A percentile compares a stretch with the other conserved stretches of the same genome.
These are phyloP conservation scores for Triplophysa rosa DNA, from an alignment of 2,113 vertebrate genomes.

Conservation along the genomic window DNA sequence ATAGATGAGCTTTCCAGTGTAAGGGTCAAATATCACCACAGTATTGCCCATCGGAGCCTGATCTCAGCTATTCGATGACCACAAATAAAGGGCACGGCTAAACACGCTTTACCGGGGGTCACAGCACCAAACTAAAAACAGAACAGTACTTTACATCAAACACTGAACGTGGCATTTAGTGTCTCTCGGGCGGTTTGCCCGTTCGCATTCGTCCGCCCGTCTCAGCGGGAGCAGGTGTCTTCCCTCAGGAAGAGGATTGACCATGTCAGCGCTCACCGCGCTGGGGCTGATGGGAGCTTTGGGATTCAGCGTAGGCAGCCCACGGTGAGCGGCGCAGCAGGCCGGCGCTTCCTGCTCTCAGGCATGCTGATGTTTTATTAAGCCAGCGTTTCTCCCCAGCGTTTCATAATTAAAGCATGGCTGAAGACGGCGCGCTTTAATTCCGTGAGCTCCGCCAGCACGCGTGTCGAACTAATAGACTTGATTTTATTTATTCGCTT, in stretches of 20 bases:
- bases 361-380: constrained; percentile 61
- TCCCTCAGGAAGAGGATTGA: constrained; percentile 37
- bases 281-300: constrained; percentile 46
- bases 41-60: constrained; percentile 40
- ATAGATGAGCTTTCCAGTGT: constrained; percentile 29
- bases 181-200: neutral
- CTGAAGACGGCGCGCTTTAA: constrained; percentile 44
- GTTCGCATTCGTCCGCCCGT: neutral
- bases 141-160: constrained; percentile 8
- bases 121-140: constrained; percentile 21
- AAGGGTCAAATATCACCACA: constrained; percentile 47
- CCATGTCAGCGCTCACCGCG: constrained; percentile 20
- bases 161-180: neutral
- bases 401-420: constrained; percentile 55
- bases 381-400: constrained; percentile 40
- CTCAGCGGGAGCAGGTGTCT: constrained; percentile 32
- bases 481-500: constrained; percentile 37
- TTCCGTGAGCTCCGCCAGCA: constrained; percentile 15
- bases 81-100: constrained; percentile 34
- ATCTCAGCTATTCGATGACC: constrained; percentile 45
- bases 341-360: constrained; percentile 37
- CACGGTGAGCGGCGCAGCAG: constrained; percentile 19
- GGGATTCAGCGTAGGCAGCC: constrained; percentile 45
- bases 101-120: constrained; percentile 17
- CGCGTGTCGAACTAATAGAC: constrained; percentile 22